These are phyloP conservation scores for Drosophila athabasca DNA, from an alignment of 1,140 invertebrate species.

Conservation along the genomic window DNA sequence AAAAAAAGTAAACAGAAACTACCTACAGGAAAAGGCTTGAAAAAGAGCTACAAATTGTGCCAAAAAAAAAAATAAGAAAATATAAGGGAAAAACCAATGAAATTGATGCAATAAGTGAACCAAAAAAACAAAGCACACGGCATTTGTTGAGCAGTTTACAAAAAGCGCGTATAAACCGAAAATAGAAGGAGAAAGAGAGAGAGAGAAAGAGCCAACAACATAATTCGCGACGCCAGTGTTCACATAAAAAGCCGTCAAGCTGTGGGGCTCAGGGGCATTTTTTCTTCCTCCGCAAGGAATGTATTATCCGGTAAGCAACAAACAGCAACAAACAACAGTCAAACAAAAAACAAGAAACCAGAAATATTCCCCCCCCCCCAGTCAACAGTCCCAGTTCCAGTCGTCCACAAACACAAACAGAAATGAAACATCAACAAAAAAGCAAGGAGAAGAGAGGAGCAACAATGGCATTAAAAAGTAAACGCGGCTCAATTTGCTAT, in stretches of 20 bases:
- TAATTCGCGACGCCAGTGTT: conserved; percentile 70
- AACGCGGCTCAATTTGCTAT: conserved; percentile 35
- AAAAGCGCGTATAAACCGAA: conserved; percentile 11
- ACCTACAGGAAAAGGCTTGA: too few relatives aligned
- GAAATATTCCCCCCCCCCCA: conserved; percentile 21
- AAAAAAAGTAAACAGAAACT: too few relatives aligned
- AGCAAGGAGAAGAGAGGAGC: too few relatives aligned
- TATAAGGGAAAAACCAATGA: conserved; percentile 8
- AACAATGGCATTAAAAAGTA: conserved; percentile 12
- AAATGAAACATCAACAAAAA: background rate
- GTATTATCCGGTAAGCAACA: conserved; percentile 94
- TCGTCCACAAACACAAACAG: conserved; percentile 20
- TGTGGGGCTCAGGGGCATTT: conserved; percentile 96
- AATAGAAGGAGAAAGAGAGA: conserved; percentile 8
- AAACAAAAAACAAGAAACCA: conserved; percentile 11
- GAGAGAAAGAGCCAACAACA: conserved; percentile 26
- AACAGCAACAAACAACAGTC: conserved; percentile 20
- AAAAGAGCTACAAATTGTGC: too few relatives aligned
- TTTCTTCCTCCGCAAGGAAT: conserved; percentile 96
- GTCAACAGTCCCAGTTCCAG: background rate
- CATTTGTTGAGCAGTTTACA: conserved; percentile 17
- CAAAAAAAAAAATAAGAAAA: too few relatives aligned
- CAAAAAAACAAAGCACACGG: background rate
- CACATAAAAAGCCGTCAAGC: conserved; percentile 92
- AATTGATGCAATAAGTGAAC: conserved; percentile 18